Base-by-base conservation (phyloP, 2,797 vertebrate species). In the Sebastes oblongus region DNA sequence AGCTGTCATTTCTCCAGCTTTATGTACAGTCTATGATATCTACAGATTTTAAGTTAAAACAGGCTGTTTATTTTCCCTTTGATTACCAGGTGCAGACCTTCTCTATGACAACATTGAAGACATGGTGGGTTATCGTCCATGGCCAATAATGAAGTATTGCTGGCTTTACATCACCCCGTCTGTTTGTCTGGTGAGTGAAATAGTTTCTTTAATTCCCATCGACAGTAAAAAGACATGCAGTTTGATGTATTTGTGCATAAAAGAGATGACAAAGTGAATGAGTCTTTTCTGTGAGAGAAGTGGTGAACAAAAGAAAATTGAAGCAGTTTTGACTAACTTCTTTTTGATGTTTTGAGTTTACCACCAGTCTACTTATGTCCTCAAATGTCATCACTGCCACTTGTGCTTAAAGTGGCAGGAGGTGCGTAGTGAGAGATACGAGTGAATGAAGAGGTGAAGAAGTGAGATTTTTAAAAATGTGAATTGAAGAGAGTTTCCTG, bases 21-120 rank as follows among this genome's bases (percentile, higher is more conserved):
- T 46, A 46, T 46, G 42, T 16, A 42, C 39, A 46, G 42, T 46
- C 42, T 18, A 46, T 55, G 52, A 11, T 29, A 29, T 60, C 10
- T 22, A 27, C 6, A 66, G 5, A 54, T 58, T 58, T 42, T 1
- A 32, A 50, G 2, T 29, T 25, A 30, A 67, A 85, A 34, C 4
- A 6, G 16, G 1, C 2, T 65, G 1, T n/a, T 29, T n/a, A 4
- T 18, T 75, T 75, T 6, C 4, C 6, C 3, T 66, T 39, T 56
- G 3, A 83, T 39, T 6, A 61, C 34, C 86, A 94, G 94, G 94
- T 29, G 93, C 89, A 16, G 90, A 95, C 72, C 82, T 32, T 60
- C 86, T 95, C 22, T 95, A 92, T 83, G 93, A 94, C 80, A 91
- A 95, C 84, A 94, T 94, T 27, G 94, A 95, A 71, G 93, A 94